Conservation (phyloP, 2,797 vertebrate species). For the Tenualosa ilisha region DNA sequence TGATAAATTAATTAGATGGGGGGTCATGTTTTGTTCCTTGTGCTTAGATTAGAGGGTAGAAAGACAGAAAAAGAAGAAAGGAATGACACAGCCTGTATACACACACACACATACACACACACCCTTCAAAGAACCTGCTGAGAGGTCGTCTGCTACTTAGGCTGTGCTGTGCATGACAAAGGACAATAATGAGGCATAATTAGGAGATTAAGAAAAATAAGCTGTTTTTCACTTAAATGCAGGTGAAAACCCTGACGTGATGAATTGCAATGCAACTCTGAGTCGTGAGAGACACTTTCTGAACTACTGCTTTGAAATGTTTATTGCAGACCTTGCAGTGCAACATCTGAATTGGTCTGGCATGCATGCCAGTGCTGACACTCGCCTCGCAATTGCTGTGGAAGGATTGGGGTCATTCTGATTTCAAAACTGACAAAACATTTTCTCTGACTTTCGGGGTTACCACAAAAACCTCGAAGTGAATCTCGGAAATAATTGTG, state of each 20-base stretch:
- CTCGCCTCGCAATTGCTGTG: not conserved
- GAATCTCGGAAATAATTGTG: slow-evolving; percentile 6
- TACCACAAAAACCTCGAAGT: slow-evolving; percentile 6
- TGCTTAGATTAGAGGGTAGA: slow-evolving; percentile 52
- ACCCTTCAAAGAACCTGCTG: not conserved
- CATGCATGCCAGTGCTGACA: not conserved
- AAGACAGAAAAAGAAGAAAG: not conserved
- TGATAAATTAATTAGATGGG: slow-evolving; percentile 62
- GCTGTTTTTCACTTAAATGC: not conserved
- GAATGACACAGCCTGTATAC: not conserved
- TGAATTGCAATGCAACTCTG: not conserved
- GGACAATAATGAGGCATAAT: not conserved
- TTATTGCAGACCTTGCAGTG: not conserved
- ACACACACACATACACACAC: too few species aligned
- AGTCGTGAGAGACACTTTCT: not conserved
- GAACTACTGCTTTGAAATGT: not conserved
- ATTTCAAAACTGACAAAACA: slow-evolving; percentile 14
- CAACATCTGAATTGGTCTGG: not conserved
- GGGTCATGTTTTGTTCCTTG: slow-evolving; percentile 71
- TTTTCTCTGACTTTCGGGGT: not conserved
- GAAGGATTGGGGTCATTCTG: slow-evolving; percentile 14
- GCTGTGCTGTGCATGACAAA: not conserved
- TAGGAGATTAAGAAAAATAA: not conserved
- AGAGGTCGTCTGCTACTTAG: not conserved
- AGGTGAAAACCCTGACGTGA: not conserved